Evolutionary conservation across 92 coral and sea anemone species (phyloP).

Genomic region (Scolanthus callimorphus): DNA sequence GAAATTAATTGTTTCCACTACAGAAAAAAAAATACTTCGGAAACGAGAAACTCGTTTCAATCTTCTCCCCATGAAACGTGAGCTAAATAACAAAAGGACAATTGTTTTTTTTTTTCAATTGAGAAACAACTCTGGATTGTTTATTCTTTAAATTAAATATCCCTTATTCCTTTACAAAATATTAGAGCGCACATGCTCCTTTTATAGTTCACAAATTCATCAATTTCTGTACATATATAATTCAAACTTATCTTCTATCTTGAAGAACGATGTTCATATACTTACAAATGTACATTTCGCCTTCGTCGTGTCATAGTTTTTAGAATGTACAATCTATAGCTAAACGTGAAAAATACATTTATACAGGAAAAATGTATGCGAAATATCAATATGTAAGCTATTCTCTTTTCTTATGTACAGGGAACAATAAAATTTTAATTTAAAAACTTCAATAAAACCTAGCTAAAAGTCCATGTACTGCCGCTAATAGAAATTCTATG

Average conservation of each 20-base stretch:
- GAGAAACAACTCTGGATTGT: no score
- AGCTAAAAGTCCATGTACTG: neutral
- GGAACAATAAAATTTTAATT: neutral
- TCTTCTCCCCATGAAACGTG: no score
- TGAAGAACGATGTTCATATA: conserved; percentile 1
- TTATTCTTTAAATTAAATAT: conserved; percentile 2
- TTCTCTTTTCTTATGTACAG: neutral
- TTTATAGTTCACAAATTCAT: conserved; percentile 10
- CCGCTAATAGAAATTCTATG: no score
- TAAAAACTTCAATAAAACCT: neutral
- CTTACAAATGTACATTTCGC: neutral
- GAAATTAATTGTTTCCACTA: no score
- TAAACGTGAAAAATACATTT: conserved; percentile 3
- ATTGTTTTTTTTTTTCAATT: no score
- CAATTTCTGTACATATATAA: conserved; percentile 24
- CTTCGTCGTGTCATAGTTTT: neutral
- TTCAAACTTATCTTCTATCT: conserved; percentile 4
- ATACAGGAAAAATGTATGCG: conserved; percentile 2
- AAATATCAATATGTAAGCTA: neutral
- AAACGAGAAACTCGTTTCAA: no score
- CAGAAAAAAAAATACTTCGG: no score
- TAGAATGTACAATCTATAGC: neutral
- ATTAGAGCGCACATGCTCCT: neutral
- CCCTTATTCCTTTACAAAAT: conserved; percentile 2
- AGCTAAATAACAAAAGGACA: no score